These are phyloP conservation scores for Brachionus plicatilis DNA, from an alignment of 1,140 invertebrate species.

Conservation along the genomic window DNA sequence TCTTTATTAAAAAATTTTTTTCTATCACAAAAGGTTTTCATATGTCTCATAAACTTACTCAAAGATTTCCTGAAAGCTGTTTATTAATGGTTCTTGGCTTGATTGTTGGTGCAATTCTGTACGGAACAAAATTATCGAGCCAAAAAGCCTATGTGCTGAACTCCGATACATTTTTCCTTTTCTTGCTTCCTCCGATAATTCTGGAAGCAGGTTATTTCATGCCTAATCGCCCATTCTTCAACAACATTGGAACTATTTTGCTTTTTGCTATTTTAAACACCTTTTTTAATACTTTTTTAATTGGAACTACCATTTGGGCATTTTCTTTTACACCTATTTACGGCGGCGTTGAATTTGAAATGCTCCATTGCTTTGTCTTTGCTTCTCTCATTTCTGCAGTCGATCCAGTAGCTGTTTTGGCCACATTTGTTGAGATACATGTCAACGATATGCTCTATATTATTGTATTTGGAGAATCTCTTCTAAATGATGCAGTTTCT, in stretches of 20 bases:
- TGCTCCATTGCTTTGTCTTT: conserved; percentile 64
- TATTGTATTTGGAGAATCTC: conserved; percentile 95
- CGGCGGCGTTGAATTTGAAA: conserved; percentile 33
- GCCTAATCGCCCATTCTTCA: conserved; percentile 53
- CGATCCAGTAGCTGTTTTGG: conserved; percentile 65
- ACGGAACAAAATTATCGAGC: conserved; percentile 42
- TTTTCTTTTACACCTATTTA: conserved; percentile 1
- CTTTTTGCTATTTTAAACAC: conserved; percentile 52
- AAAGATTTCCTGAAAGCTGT: conserved; percentile 72
- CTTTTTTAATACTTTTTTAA: conserved; percentile 43
- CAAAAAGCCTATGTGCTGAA: conserved; percentile 47
- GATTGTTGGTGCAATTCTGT: conserved; percentile 65
- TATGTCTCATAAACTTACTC: conserved; percentile 19
- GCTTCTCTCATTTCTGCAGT: conserved; percentile 55
- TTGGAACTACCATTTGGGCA: conserved; percentile 43
- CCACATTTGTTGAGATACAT: conserved; percentile 96
- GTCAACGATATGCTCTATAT: conserved; percentile 98
- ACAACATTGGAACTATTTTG: conserved; percentile 54
- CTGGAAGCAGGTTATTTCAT: conserved; percentile 56
- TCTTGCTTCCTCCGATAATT: conserved; percentile 55
- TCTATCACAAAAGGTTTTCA: conserved; percentile 10
- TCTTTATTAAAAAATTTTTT: neutral
- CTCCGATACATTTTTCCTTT: conserved; percentile 54
- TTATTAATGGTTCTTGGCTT: conserved; percentile 90
- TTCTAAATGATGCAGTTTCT: conserved; percentile 70